Evolutionary conservation across 2,797 vertebrate species (phyloP).

Genomic region (Pelobates cultripes): DNA sequence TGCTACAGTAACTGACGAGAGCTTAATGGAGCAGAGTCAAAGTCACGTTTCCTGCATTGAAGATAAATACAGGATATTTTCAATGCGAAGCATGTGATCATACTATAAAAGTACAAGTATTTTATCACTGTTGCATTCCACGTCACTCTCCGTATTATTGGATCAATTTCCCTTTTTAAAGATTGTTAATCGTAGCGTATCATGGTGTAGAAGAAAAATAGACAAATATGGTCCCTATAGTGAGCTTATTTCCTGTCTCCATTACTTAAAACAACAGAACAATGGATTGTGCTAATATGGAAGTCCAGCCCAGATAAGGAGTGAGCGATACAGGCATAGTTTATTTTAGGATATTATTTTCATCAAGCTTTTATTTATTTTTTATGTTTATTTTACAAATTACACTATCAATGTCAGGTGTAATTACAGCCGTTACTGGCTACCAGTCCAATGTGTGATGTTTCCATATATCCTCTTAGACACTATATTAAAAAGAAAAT

Average conservation of each 20-base stretch:
- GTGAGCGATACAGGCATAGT: neutral
- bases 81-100: neutral
- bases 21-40: too few species aligned
- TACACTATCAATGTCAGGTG: neutral
- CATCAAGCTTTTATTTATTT: neutral
- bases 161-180: neutral
- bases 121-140: slow-evolving; percentile 16
- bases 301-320: slow-evolving; percentile 11
- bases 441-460: too few species aligned
- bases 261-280: slow-evolving; percentile 33
- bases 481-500: too few species aligned
- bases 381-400: neutral
- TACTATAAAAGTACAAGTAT: neutral
- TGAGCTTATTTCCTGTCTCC: slow-evolving; percentile 14
- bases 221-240: neutral
- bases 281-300: slow-evolving; percentile 11
- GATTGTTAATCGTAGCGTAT: neutral
- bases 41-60: neutral
- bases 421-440: too few species aligned
- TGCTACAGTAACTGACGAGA: too few species aligned
- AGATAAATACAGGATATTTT: slow-evolving; percentile 2
- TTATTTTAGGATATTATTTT: slow-evolving; percentile 26
- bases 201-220: neutral
- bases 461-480: too few species aligned
- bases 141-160: neutral